Percentiles rank a stretch among this genome's conserved stretches.
Conservation (phyloP, 2,797 vertebrate genomes). For the Iguana delicatissima region DNA sequence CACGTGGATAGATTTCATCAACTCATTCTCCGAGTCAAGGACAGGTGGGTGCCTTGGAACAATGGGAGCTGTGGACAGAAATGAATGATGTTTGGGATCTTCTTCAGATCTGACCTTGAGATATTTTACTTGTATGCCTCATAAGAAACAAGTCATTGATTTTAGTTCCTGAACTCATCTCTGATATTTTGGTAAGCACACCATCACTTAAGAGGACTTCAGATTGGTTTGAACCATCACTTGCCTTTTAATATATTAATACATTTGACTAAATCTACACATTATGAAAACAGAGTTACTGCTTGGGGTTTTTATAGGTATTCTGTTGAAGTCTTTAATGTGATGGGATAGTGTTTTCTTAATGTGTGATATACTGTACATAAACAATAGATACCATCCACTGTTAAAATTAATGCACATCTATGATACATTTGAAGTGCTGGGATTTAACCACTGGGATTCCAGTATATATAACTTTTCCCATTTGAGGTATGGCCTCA, state of each 20-base stretch:
- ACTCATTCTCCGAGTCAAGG: slow-evolving; percentile 97
- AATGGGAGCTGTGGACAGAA: accelerated
- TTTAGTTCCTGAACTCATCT: neutral
- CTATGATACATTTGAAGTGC: neutral
- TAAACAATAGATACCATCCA: neutral
- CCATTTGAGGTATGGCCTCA: neutral
- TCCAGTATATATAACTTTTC: neutral
- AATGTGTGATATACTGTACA: neutral
- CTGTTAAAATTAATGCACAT: neutral
- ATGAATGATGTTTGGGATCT: accelerated
- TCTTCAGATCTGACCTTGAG: too few species aligned
- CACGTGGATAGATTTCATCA: slow-evolving; percentile 98
- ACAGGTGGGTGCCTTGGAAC: slow-evolving; percentile 84
- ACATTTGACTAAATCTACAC: neutral
- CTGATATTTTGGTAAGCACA: neutral
- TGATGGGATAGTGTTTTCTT: neutral
- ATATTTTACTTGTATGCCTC: neutral
- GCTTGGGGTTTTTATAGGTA: neutral
- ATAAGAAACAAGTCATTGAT: neutral
- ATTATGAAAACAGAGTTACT: neutral
- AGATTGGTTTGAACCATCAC: neutral
- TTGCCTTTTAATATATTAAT: neutral
- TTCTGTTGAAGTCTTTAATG: neutral
- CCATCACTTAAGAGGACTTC: neutral
- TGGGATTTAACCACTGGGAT: neutral